A percentile compares a stretch with the other conserved stretches of the same genome.
phyloP scores from a whole-genome alignment of 2,888 invertebrate genomes.

The Eupsilia transversa region DNA sequence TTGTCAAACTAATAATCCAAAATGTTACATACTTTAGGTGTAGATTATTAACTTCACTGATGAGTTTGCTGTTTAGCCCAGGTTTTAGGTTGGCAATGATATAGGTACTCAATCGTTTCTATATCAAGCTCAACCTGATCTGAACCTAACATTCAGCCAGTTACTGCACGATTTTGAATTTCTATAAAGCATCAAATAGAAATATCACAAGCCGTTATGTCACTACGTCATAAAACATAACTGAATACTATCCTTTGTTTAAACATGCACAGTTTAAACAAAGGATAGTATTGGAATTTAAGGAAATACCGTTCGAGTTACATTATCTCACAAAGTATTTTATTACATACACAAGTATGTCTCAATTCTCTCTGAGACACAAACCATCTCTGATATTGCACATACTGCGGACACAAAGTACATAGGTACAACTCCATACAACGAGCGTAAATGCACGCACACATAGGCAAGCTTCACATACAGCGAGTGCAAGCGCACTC shows the following conservation, averaged over 20 bases:
- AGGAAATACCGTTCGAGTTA: constrained; percentile 29
- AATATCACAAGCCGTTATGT: not conserved
- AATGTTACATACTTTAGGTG: not conserved
- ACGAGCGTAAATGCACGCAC: not conserved
- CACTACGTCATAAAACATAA: not conserved
- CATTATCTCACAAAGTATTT: constrained; percentile 34
- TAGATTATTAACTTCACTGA: not conserved
- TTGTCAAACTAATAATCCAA: not conserved
- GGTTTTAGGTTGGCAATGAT: not conserved
- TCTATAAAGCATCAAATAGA: not conserved
- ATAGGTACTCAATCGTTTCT: not conserved
- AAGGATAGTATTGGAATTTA: no score
- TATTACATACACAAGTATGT: constrained; percentile 15
- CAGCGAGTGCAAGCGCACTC: no score
- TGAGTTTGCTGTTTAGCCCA: not conserved
- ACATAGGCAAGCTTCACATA: no score
- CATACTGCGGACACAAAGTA: constrained; percentile 8
- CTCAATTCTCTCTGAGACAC: constrained; percentile 27
- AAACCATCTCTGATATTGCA: constrained; percentile 40
- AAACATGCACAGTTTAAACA: no score
- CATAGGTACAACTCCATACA: not conserved
- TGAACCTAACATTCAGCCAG: not conserved
- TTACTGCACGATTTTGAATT: not conserved
- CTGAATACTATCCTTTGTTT: no score
- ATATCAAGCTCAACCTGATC: not conserved